Base-by-base conservation (phyloP, 2,113 vertebrate species). In the Leuciscus idus region DNA sequence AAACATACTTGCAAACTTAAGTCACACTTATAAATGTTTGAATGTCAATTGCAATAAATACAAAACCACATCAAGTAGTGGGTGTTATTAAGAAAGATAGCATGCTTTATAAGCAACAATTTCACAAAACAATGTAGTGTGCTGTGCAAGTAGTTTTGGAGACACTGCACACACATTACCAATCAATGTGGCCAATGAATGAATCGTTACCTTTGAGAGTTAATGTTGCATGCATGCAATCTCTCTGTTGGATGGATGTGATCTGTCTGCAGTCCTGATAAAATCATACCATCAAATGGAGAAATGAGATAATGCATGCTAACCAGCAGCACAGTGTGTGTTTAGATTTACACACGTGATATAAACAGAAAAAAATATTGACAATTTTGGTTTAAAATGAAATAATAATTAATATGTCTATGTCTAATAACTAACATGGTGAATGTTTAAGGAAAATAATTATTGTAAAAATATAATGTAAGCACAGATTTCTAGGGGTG, bases 221-320 rank as follows among this genome's bases (percentile, higher is more conserved):
- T 57, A 78, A 57, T 78, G 52, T 59, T 78, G 30, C 52, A 36
- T 93, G 83, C 91, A 92, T 92, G 92, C 91, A 15, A 33, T 13
- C 50, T 33, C 13, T 66, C 36, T 43, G 10, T 43, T 21, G 43
- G 36, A 1, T n/a, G 36, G 36, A 73, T 23, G 10, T 11, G 30
- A 55, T 52, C 17, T 55, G 8, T 57, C 17, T 57, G 28, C 52
- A 15, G 30, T 43, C 10, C 21, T 73, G 70, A 78, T 78, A 57
- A 36, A 57, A 57, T 78, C 50, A 57, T 12, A 55, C 52, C 28
- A 36, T 33, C 50, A 78, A 5, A 78, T 21, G 33, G 76, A 57
- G 75, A 78, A 78, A 57, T 78, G 0, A 57, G 50, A 78, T 36
- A 21, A 78, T 33, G 11, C 33, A 57, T 57, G 50, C 4, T 23